Conservation (phyloP, 2,113 vertebrate species). For the Suricata suricatta region DNA sequence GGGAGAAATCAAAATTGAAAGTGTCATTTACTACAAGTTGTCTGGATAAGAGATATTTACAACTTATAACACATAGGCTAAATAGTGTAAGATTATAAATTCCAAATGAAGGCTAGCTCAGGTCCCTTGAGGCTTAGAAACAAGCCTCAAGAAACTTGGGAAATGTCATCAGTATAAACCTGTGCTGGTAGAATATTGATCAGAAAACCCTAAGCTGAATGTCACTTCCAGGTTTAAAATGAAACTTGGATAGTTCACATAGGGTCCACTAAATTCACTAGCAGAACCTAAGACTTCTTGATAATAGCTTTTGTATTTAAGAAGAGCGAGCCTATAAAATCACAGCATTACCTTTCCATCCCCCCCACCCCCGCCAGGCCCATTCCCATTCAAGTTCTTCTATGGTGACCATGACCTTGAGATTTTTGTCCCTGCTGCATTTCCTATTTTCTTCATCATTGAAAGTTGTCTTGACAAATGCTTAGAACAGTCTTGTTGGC, state of each 20-base stretch:
- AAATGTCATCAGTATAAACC: slow-evolving; percentile 48
- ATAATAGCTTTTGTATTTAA: not conserved
- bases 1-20: slow-evolving; percentile 56
- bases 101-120: not conserved
- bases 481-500: not conserved
- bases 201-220: slow-evolving; percentile 42
- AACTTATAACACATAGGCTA: not conserved
- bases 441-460: not conserved
- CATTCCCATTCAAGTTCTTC: not conserved
- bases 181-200: slow-evolving; percentile 40
- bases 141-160: slow-evolving; percentile 27
- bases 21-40: slow-evolving; percentile 40
- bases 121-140: slow-evolving; percentile 14
- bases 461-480: not conserved
- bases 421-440: slow-evolving; percentile 15
- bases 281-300: slow-evolving; percentile 13
- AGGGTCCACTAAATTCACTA: not conserved
- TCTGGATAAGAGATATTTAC: slow-evolving; percentile 38
- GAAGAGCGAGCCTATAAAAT: not conserved
- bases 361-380: not conserved
- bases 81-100: not conserved
- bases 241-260: not conserved
- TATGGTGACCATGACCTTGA: not conserved
- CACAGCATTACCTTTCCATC: not conserved
- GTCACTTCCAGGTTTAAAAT: slow-evolving; percentile 39